Percentiles rank a stretch among this genome's conserved stretches.
Conservation (phyloP, 2,888 invertebrate species). For the Pollenia amentaria region DNA sequence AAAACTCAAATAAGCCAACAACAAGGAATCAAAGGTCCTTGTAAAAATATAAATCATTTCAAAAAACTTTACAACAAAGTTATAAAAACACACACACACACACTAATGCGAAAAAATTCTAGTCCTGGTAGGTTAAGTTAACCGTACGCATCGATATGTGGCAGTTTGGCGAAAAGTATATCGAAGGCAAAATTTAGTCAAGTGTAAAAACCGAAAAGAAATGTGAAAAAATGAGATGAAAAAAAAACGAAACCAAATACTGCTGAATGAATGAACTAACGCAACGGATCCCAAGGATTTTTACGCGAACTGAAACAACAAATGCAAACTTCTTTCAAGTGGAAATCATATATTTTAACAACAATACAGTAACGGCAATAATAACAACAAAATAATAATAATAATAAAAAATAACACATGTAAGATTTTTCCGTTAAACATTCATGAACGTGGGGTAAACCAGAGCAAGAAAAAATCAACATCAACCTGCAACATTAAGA, state of each 20-base stretch:
- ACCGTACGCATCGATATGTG: slow-evolving; percentile 69
- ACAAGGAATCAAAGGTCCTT: slow-evolving; percentile 60
- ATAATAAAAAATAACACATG: slow-evolving; percentile 30
- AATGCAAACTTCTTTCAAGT: slow-evolving; percentile 66
- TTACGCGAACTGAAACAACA: slow-evolving; percentile 63
- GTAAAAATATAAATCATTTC: slow-evolving; percentile 69
- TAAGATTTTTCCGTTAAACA: slow-evolving; percentile 46
- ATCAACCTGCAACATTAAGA: slow-evolving; percentile 53
- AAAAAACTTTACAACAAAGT: slow-evolving; percentile 44
- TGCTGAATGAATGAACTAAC: slow-evolving; percentile 55
- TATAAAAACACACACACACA: slow-evolving; percentile 6
- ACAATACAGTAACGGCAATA: slow-evolving; percentile 47
- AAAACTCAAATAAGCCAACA: slow-evolving; percentile 22
- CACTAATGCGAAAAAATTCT: slow-evolving; percentile 8
- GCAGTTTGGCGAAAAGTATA: slow-evolving; percentile 51
- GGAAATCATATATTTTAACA: slow-evolving; percentile 70
- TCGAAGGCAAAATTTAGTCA: slow-evolving; percentile 67
- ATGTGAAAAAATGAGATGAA: slow-evolving; percentile 9
- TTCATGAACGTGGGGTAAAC: slow-evolving; percentile 31
- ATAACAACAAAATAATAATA: slow-evolving; percentile 51
- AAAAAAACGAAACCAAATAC: neutral
- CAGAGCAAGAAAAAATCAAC: neutral
- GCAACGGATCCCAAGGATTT: slow-evolving; percentile 57
- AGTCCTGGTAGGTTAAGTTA: slow-evolving; percentile 54
- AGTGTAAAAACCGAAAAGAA: slow-evolving; percentile 62